phyloP scores from a whole-genome alignment of 23 tunicate species.

The Clavelina lepadiformis region DNA sequence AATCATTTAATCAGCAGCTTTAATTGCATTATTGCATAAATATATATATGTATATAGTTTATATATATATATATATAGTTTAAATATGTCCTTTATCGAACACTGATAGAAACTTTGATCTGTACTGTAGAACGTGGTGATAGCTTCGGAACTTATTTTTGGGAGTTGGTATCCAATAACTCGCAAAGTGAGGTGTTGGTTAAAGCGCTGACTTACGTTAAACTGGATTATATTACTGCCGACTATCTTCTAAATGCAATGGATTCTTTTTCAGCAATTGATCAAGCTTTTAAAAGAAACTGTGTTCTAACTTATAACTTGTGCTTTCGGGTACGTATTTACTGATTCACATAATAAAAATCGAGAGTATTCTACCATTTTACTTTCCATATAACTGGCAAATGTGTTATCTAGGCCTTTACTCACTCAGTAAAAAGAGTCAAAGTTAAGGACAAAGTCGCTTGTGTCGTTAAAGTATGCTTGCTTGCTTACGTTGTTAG shows the following conservation, averaged over 20 bases:
- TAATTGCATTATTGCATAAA: no score
- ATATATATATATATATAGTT: no score
- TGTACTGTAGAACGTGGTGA: no score
- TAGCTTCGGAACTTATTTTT: constrained; percentile 16
- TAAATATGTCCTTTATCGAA: no score
- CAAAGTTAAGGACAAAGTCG: not conserved
- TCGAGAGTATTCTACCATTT: no score
- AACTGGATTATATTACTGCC: constrained; percentile 24
- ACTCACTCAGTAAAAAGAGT: no score
- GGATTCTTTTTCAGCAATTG: constrained; percentile 37
- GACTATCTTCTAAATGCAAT: constrained; percentile 28
- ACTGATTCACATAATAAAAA: no score
- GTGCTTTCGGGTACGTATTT: constrained; percentile 24
- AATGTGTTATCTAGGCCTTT: no score
- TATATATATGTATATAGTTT: no score
- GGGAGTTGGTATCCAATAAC: not conserved
- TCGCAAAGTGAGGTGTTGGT: constrained; percentile 32
- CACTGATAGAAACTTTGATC: no score
- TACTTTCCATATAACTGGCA: no score
- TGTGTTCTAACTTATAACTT: constrained; percentile 38
- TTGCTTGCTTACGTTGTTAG: not conserved
- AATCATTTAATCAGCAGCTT: no score
- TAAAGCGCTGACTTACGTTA: constrained; percentile 50
- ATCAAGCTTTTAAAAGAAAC: constrained; percentile 17
- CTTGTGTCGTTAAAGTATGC: not conserved